Evolutionary conservation across 2,113 vertebrate genomes (phyloP).

Genomic region (Sinocyclocheilus rhinocerous): DNA sequence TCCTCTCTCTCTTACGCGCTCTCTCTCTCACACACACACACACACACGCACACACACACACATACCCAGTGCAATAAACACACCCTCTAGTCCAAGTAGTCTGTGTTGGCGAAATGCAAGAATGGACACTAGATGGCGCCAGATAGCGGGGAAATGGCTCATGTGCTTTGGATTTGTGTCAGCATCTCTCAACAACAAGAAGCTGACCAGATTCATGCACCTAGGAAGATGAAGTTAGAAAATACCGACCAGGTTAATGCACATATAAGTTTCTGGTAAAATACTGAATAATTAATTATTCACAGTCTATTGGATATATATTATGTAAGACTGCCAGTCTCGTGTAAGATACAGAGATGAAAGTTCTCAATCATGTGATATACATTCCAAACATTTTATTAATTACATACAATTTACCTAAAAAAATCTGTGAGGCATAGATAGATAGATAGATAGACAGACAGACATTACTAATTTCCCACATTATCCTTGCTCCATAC

Average conservation of each 20-base stretch:
- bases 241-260: not conserved
- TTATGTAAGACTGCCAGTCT: not conserved
- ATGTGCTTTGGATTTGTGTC: not conserved
- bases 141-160: constrained; percentile 44
- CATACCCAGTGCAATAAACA: constrained; percentile 8
- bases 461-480: too few species aligned
- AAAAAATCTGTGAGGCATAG: not conserved
- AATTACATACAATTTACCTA: not conserved
- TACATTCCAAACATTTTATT: not conserved
- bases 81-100: not conserved
- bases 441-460: not conserved
- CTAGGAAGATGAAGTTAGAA: not conserved
- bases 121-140: constrained; percentile 57
- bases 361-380: not conserved
- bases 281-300: not conserved
- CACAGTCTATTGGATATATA: not conserved
- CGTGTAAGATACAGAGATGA: not conserved
- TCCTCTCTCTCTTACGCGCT: not conserved
- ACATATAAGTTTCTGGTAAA: not conserved
- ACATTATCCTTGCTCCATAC: not conserved
- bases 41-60: too few species aligned
- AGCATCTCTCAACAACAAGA: constrained; percentile 21
- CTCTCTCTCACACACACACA: not conserved
- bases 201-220: not conserved
- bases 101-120: constrained; percentile 3